A percentile compares a stretch with the other conserved stretches of the same genome.
Conservation (phyloP, 2,113 vertebrate species). For the Calyptommatus sinebrachiatus region DNA sequence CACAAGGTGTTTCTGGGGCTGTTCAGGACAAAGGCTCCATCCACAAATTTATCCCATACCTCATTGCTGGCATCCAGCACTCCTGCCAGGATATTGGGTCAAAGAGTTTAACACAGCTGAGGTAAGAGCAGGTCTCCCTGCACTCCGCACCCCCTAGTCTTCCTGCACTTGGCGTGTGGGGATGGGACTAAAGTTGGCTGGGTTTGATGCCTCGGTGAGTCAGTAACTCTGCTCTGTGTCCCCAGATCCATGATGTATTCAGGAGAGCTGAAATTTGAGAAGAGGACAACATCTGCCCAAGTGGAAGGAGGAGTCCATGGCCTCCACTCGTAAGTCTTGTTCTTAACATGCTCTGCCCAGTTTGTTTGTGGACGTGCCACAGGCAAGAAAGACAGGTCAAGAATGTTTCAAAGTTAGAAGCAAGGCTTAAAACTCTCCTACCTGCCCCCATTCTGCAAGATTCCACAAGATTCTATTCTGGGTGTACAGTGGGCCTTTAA, state of each 20-base stretch:
- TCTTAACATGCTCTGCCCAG: not conserved
- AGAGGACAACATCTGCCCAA: constrained; percentile 90
- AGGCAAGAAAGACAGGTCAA: no score
- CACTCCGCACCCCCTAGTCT: not conserved
- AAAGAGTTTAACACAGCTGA: constrained; percentile 93
- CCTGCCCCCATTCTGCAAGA: not conserved
- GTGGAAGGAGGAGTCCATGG: constrained; percentile 95
- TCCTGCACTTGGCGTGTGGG: not conserved
- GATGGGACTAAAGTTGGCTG: no score
- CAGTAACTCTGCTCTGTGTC: no score
- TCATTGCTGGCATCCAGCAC: constrained; percentile 94
- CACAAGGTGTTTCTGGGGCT: constrained; percentile 94
- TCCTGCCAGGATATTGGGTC: constrained; percentile 96
- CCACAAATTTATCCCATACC: constrained; percentile 95
- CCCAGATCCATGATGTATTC: constrained; percentile 97
- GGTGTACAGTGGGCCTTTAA: not conserved
- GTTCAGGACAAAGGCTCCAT: constrained; percentile 98
- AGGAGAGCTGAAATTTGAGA: constrained; percentile 97
- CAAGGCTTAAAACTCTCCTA: no score
- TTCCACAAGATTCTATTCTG: not conserved
- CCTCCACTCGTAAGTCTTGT: constrained; percentile 87
- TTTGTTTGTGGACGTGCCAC: not conserved
- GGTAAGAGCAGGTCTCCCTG: constrained; percentile 69
- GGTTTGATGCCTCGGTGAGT: no score
- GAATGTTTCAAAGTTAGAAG: no score